Percentiles rank a stretch among this genome's conserved stretches.
Conservation (phyloP, 1,140 invertebrate species). For the Cydia splendana region DNA sequence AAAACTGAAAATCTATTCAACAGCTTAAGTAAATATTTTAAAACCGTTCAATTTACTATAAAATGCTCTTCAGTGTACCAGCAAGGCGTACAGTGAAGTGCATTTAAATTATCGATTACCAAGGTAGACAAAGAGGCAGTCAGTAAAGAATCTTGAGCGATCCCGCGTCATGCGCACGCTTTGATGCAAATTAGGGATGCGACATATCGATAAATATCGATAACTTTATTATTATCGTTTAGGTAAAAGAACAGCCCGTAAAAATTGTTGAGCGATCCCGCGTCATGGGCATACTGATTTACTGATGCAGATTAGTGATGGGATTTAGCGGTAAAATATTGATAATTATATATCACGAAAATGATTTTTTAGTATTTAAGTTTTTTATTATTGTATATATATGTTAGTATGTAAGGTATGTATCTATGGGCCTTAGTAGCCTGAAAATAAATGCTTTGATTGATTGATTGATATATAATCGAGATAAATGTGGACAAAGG, state of each 20-base stretch:
- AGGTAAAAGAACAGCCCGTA: background rate
- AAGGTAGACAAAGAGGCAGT: conserved; percentile 30
- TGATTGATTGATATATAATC: too few species aligned
- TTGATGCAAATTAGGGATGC: conserved; percentile 16
- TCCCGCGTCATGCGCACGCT: conserved; percentile 24
- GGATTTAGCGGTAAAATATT: background rate
- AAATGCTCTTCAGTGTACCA: conserved; percentile 9
- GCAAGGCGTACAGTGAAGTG: conserved; percentile 14
- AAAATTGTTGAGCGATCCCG: background rate
- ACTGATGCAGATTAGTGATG: background rate
- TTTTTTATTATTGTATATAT: too few species aligned
- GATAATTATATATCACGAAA: too few species aligned
- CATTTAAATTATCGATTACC: conserved; percentile 28
- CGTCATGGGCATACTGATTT: background rate
- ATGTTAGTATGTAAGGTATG: too few species aligned
- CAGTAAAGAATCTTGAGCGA: conserved; percentile 31
- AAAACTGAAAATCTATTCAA: too few species aligned
- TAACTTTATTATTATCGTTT: background rate
- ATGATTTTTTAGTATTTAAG: too few species aligned
- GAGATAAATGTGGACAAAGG: background rate
- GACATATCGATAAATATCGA: conserved; percentile 10
- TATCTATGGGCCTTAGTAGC: too few species aligned
- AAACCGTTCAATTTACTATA: background rate
- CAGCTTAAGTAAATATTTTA: too few species aligned
- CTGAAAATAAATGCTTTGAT: too few species aligned